Evolutionary conservation across 2,113 vertebrate genomes (phyloP).

Genomic region (Uropsilus gracilis): DNA sequence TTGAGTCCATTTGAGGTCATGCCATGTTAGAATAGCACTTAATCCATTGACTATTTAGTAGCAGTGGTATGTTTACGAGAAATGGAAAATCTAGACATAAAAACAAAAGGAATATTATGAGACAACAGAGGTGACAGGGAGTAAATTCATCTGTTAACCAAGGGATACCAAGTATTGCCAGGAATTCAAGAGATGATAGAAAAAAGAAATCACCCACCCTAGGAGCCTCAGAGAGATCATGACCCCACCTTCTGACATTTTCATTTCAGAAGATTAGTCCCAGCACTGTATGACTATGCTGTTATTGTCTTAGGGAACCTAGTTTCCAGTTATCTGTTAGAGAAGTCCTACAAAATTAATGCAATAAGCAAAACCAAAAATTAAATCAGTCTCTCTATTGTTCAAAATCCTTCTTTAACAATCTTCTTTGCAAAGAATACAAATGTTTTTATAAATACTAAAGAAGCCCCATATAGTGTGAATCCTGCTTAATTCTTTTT

Average conservation of each 20-base stretch:
- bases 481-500: background rate
- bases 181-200: background rate
- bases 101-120: background rate
- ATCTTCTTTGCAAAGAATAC: background rate
- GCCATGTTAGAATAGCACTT: background rate
- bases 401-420: background rate
- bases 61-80: background rate
- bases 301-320: background rate
- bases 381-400: background rate
- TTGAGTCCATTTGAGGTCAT: background rate
- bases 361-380: background rate
- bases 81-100: background rate
- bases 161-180: background rate
- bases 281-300: background rate
- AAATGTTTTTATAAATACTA: background rate
- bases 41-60: background rate
- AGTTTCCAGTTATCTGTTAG: background rate
- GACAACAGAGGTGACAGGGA: background rate
- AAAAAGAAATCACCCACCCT: background rate
- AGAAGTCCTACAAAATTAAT: background rate
- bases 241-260: background rate
- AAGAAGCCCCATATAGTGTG: background rate
- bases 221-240: background rate
- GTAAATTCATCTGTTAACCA: background rate
- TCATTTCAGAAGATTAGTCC: background rate